Conservation (phyloP, 2,113 vertebrate species). For the Drymodes brunneopygia region DNA sequence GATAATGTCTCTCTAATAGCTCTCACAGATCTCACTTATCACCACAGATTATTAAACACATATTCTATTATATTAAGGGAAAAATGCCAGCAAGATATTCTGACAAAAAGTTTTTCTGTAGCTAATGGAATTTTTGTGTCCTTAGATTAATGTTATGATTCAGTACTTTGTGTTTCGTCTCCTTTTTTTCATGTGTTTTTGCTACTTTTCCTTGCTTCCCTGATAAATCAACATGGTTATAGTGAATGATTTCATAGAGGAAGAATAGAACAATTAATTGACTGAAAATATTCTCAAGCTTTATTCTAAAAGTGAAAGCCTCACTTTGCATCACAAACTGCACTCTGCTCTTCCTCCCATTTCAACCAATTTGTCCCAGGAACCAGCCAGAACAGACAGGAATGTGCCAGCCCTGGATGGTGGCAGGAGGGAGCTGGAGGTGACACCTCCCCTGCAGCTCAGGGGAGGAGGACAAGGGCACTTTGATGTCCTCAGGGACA, state of each 20-base stretch:
- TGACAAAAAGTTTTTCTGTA: neutral
- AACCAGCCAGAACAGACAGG: neutral
- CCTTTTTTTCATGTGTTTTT: neutral
- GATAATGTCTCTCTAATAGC: neutral
- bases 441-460: neutral
- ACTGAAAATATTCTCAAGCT: neutral
- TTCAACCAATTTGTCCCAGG: neutral
- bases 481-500: neutral
- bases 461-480: neutral
- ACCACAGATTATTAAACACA: neutral
- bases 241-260: neutral
- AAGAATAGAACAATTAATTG: neutral
- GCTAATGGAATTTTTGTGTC: neutral
- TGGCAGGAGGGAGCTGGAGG: neutral
- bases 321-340: neutral
- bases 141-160: neutral
- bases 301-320: neutral
- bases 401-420: neutral
- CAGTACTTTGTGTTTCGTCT: neutral
- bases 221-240: neutral
- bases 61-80: neutral
- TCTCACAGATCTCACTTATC: neutral
- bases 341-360: rapidly evolving
- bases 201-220: neutral
- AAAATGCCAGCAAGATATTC: neutral